Evolutionary conservation across 2,888 invertebrate genomes (phyloP), one percentile per base, ranked within the genome.

Genomic region (Busseola fusca): DNA sequence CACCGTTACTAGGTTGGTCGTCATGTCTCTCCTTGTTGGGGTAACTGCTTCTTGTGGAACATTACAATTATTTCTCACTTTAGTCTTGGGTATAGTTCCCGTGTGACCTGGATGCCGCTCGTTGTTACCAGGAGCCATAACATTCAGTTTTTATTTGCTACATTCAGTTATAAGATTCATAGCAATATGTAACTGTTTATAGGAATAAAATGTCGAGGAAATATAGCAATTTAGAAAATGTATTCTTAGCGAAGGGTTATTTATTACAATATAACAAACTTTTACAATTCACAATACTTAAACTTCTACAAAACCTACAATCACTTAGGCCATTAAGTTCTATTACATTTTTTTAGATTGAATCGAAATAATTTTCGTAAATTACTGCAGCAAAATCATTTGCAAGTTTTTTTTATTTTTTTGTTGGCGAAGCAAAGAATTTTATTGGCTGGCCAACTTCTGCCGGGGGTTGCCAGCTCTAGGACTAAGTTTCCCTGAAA

Each of bases 71-170:
- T 96, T 96, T 82, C 96, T 93, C 72, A 95, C 94, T 93, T 96
- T 96, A 68, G 96, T 95, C 94, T 97, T 97, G 82, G 97, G 97
- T 86, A 97, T 97, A 56, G 97, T 97, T 84, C 97, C 97, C 86
- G 97, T 97, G 87, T 95, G 95, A 87, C 92, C 91, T 86, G 95
- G 91, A 87, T 95, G 94, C 76, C 95, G 91, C 86, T 95, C 95
- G 90, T 95, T 95, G 90, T 94, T 95, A 84, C 95, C 95, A 91
- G 95, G 95, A 91, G 95, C 95, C 95, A 95, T 95, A 91, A 92
- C 94, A 92, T 88, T 88, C 78, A 88, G 86, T 88, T 89, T 81
- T 80, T 81, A 82, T 75, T 78, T 83, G 72, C 85, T 81, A 75
- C 73, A 74, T 74, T 84, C 84, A 82, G 79, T 69, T 76, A 72